Base-by-base conservation (phyloP, 2,888 invertebrate species). In the Erpobdella octoculata region DNA sequence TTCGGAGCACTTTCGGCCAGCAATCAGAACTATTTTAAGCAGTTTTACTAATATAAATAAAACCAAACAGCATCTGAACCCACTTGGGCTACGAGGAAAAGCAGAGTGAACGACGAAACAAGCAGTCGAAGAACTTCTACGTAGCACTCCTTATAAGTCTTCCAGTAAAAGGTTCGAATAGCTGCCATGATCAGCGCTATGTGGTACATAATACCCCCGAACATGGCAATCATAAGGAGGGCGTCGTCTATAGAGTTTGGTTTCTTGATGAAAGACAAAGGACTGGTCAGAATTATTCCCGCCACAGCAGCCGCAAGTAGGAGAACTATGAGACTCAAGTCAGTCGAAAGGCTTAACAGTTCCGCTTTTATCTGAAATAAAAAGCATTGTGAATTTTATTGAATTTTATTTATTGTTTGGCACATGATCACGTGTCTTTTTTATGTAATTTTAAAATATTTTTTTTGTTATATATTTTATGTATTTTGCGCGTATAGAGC, bases 211-310 rank as follows among this genome's bases (percentile, higher is more conserved):
- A 94, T 94, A 70, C 94, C 88, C 72, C 95, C 96, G 80, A 93
- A 91, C 37, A 93, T 91, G 61, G 94, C 93, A 48, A 95, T 90
- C 79, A 93, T 90, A 69, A 95, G 88, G 75, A 95, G 85, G 78
- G 94, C 91, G 83, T 94, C 79, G 74, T 81, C 81, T 36, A 82
- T 72, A 38, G 73, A 65, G 35, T 72, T 65, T n/a, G 70, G 71
- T 36, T 73, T 68, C 21, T 61, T 61, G 65, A 66, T 66, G 71
- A 21, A 71, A 28, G 69, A 62, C 64, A 81, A 75, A n/a, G 37
- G 65, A 36, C 46, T 28, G 28, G 72, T 58, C 25, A 46, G 36
- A 73, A 77, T 76, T 48, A 80, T 38, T 36, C 79, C 80, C 36
- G 78, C 78, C 68, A 76, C 69, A 33, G 77, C 78, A 0, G 79